Conservation (phyloP, 2,113 vertebrate genomes). For the Indicator indicator region DNA sequence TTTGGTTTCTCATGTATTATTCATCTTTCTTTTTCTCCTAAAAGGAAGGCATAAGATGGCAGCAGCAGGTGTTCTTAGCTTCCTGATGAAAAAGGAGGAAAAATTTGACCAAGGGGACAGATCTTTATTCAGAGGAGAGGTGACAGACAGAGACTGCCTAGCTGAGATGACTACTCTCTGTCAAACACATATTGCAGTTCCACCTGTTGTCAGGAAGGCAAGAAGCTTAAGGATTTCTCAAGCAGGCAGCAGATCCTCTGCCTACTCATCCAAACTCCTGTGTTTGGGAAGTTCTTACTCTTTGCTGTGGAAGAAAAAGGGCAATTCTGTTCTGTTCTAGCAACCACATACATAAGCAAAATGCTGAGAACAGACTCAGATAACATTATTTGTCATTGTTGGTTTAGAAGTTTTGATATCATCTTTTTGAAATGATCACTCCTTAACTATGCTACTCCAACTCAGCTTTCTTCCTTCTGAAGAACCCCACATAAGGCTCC, state of each 20-base stretch:
- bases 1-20: slow-evolving; percentile 24
- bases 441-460: neutral
- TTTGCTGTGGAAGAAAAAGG: neutral
- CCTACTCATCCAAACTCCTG: slow-evolving; percentile 2
- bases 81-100: neutral
- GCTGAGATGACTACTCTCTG: neutral
- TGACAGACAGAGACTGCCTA: neutral
- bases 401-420: neutral
- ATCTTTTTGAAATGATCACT: neutral
- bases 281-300: neutral
- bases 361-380: neutral
- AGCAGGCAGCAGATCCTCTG: neutral
- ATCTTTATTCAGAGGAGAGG: neutral
- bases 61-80: slow-evolving; percentile 14
- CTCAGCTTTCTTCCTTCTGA: neutral
- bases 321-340: slow-evolving; percentile 15
- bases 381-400: neutral
- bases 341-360: neutral
- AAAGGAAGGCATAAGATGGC: neutral
- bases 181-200: slow-evolving; percentile 3
- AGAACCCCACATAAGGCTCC: neutral
- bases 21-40: slow-evolving; percentile 8
- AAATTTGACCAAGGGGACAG: neutral
- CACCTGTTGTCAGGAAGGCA: slow-evolving; percentile 22
- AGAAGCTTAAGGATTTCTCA: neutral